Evolutionary conservation across 2,888 invertebrate genomes (phyloP).

Genomic region (Drosophila differens): DNA sequence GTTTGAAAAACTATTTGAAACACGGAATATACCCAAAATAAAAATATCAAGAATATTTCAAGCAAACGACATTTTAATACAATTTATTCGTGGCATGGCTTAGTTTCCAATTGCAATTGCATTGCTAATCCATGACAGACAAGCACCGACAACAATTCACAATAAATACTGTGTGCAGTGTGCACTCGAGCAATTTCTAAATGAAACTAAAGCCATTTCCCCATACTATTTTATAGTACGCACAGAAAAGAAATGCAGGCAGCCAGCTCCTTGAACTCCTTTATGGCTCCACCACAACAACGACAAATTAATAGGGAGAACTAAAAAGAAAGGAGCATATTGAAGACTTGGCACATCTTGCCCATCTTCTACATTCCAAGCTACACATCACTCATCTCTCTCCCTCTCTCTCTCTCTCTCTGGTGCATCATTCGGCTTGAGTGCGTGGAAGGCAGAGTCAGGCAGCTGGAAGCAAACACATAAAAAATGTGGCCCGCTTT

Average conservation of each 20-base stretch:
- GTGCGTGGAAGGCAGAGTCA: slow-evolving; percentile 36
- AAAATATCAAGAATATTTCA: not conserved
- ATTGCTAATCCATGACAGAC: not conserved
- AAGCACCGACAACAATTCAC: slow-evolving; percentile 22
- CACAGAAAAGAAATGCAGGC: slow-evolving; percentile 44
- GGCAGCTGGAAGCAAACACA: slow-evolving; percentile 33
- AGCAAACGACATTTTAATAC: not conserved
- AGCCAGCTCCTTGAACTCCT: slow-evolving; percentile 58
- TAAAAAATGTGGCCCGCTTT: slow-evolving; percentile 48
- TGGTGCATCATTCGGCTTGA: slow-evolving; percentile 33
- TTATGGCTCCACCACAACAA: slow-evolving; percentile 43
- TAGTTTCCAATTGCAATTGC: slow-evolving; percentile 17
- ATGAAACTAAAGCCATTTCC: slow-evolving; percentile 49
- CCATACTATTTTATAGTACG: slow-evolving; percentile 39
- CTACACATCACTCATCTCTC: slow-evolving; percentile 24
- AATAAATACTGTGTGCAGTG: slow-evolving; percentile 34
- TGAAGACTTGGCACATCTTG: slow-evolving; percentile 38
- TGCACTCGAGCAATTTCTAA: slow-evolving; percentile 19
- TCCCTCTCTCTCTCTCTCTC: not conserved
- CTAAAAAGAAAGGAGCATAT: slow-evolving; percentile 29
- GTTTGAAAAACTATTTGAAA: too few species aligned
- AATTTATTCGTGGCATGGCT: not conserved
- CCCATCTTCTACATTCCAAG: not conserved
- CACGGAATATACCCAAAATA: not conserved
- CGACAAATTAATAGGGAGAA: slow-evolving; percentile 4